These are phyloP conservation scores for Trogon surrucura DNA, from an alignment of 2,113 vertebrate genomes.

Conservation along the genomic window DNA sequence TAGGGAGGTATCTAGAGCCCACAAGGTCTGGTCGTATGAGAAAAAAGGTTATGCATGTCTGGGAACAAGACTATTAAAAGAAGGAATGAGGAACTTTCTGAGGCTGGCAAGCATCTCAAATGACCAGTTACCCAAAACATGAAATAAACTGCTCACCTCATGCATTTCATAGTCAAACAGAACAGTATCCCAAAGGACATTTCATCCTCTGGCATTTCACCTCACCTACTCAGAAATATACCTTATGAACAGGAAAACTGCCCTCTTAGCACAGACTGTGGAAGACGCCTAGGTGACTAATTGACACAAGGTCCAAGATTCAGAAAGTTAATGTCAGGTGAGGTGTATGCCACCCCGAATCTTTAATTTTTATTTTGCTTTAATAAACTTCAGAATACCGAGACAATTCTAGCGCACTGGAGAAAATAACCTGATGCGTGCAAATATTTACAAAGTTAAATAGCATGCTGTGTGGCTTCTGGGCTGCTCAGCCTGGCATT, in stretches of 20 bases:
- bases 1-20: neutral
- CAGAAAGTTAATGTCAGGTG: neutral
- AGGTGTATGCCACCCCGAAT: neutral
- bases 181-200: neutral
- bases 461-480: neutral
- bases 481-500: neutral
- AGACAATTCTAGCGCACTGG: neutral
- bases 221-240: neutral
- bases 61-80: neutral
- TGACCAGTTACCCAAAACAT: neutral
- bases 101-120: neutral
- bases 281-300: neutral
- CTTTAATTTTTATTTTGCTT: neutral
- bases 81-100: neutral
- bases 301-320: neutral
- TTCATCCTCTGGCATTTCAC: neutral
- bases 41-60: neutral
- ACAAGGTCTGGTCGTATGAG: neutral
- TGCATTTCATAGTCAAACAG: neutral
- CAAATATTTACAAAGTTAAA: neutral
- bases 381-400: neutral
- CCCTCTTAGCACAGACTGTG: neutral
- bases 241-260: neutral
- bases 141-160: neutral
- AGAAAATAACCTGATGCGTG: neutral